Base-by-base conservation (phyloP, 2,888 invertebrate species). In the Saturnia japonica region DNA sequence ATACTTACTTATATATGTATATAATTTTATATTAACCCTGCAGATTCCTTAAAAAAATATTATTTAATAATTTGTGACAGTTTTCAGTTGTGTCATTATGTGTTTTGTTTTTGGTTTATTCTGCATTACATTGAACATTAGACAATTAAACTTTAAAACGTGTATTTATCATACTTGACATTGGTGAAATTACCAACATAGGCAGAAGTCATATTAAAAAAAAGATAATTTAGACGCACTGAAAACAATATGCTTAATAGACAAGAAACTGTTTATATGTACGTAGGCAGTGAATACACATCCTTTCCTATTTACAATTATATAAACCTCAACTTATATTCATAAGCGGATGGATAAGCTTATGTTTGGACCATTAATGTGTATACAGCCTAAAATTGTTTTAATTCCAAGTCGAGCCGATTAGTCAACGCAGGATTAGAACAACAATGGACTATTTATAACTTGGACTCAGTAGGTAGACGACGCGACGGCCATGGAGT, bases 391-490 rank as follows among this genome's bases (percentile, higher is more conserved):
- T 68, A 40, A 68, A 54, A 54, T 60, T 42, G 42, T 70, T 42
- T 40, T 68, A 71, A 71, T 47, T 62, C 62, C 64, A 64, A 68
- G 16, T 42, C 40, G n/a, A 64, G 64, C 62, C 71, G 71, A 90
- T 91, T 91, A 91, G 91, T 89, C 88, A 86, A 86, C 86, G 78
- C 82, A 75, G 85, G 83, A 88, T 90, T 90, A 88, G 87, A 88
- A 90, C 89, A 90, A 91, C 89, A 90, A 89, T 91, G 83, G 82
- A 70, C 80, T 88, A 91, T 91, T 91, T 86, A 87, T 85, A 86
- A 84, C 79, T 73, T 69, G 74, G 74, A 76, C 78, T 81, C n/a
- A n/a, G n/a, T n/a, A n/a, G 34, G 34, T 4, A 34, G 77, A 47
- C 25, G 54, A 67, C 66, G 40, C 40, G 64, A n/a, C 78, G 77